Evolutionary conservation across 2,888 invertebrate genomes (phyloP), one percentile per base, ranked within the genome.

Genomic region (Octonoba sinensis): DNA sequence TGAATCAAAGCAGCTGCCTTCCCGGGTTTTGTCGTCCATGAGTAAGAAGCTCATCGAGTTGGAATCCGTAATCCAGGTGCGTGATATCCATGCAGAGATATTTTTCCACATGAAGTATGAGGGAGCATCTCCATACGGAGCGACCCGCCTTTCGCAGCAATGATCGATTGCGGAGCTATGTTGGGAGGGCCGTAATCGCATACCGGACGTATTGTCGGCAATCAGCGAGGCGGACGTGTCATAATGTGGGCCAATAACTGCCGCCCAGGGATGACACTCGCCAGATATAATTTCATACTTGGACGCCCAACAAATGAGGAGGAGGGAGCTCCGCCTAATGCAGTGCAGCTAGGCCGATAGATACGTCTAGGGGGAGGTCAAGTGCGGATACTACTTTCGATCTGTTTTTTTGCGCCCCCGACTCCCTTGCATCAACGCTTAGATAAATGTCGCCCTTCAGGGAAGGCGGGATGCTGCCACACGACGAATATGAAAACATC

Each of bases 371-470:
- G 51, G 24, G 46, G 47, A 70, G 71, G 77, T 78, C 71, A 78
- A 71, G 77, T 64, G 69, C 60, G 47, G 46, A 59, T 49, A 36
- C 15, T 60, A 59, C 60, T 59, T 76, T 56, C 27, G 47, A 46
- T 44, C 24, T 46, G 46, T 51, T 51, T 72, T 62, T 72, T 54
- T 24, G 27, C 65, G 36, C 36, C 54, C 49, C 49, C 64, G 62
- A 49, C 59, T 44, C 18, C 20, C 20, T 67, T 51, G 69, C 64
- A 62, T 77, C 70, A 76, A 76, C 67, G 76, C 57, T 56, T 65
- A 70, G 81, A 81, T 81, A 70, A 74, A 81, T 81, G 81, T 81
- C 74, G 67, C 74, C 69, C 74, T 81, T 81, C 81, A 81, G 69
- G 65, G 74, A 46, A 81, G 64, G 70, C 73, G 67, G 51, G 47